phyloP scores from a whole-genome alignment of 2,113 vertebrate genomes.

The Saimiri boliviensis region DNA sequence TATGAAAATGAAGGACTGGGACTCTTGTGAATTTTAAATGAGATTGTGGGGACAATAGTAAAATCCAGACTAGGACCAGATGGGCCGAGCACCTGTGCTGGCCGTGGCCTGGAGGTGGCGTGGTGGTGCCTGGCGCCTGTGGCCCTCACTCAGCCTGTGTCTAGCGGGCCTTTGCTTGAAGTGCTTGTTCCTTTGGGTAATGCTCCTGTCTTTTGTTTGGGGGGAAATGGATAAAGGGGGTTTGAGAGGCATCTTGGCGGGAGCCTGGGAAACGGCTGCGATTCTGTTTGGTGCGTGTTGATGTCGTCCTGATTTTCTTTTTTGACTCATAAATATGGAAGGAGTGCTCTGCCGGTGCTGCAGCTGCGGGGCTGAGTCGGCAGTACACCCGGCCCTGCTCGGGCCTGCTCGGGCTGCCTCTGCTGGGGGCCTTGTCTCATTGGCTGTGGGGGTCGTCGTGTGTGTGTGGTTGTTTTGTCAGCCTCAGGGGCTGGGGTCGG shows the following conservation, averaged over 20 bases:
- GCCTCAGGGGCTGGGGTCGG: background rate
- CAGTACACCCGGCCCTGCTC: background rate
- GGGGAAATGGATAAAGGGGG: constrained; percentile 61
- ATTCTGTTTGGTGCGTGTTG: constrained; percentile 40
- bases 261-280: constrained; percentile 69
- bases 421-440: background rate
- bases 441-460: background rate
- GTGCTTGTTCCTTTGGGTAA: constrained; percentile 77
- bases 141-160: background rate
- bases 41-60: fast-evolving
- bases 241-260: constrained; percentile 63
- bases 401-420: background rate
- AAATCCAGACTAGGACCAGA: background rate
- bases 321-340: background rate
- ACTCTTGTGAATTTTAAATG: fast-evolving
- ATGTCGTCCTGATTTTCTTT: constrained; percentile 16
- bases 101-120: too few species aligned
- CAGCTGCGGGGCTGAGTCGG: background rate
- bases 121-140: too few species aligned
- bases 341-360: background rate
- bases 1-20: fast-evolving
- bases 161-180: constrained; percentile 49
- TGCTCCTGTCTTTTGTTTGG: constrained; percentile 71
- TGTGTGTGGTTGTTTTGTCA: background rate
- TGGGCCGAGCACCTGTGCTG: fast-evolving